Conservation (phyloP, 2,797 vertebrate genomes). For the Tragopan temminckii region DNA sequence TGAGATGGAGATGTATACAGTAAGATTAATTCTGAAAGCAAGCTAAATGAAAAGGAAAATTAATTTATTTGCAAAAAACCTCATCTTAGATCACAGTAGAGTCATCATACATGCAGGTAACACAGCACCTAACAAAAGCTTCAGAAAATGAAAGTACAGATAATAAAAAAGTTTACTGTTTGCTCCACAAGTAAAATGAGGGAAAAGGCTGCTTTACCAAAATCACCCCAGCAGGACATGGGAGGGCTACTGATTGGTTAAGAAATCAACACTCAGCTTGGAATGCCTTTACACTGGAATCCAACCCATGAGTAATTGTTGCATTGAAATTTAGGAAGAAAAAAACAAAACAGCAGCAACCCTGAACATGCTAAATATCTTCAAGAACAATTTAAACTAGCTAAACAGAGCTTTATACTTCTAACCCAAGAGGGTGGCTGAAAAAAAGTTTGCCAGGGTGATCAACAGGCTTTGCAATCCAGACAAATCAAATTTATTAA, state of each 20-base stretch:
- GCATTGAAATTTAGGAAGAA: not conserved
- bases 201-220: not conserved
- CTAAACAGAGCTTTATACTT: not conserved
- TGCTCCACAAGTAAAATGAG: not conserved
- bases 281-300: not conserved
- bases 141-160: not conserved
- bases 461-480: not conserved
- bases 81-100: not conserved
- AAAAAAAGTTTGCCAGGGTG: not conserved
- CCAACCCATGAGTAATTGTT: not conserved
- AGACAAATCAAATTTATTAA: not conserved
- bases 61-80: not conserved
- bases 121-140: not conserved
- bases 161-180: not conserved
- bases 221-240: not conserved
- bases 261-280: not conserved
- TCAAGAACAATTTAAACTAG: not conserved
- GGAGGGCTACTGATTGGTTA: not conserved
- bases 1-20: not conserved
- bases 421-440: not conserved
- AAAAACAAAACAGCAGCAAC: rapidly evolving
- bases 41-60: not conserved
- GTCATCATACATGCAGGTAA: not conserved
- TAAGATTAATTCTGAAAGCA: not conserved
- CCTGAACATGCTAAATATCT: not conserved